Evolutionary conservation across 64 coral and sea anemone species (phyloP).

Genomic region (Trachythela sp.): DNA sequence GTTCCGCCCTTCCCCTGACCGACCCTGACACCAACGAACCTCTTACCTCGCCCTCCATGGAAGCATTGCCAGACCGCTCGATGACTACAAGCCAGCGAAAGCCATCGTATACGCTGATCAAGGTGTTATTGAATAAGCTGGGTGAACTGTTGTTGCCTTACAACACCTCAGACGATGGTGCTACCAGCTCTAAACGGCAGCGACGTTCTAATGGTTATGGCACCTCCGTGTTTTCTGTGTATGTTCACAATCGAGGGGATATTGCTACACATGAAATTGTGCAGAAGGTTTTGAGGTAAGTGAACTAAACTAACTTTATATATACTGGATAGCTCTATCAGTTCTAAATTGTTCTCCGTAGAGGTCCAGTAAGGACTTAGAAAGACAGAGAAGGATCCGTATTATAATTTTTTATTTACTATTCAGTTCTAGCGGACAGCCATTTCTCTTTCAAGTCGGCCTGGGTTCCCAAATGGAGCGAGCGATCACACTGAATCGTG

Average conservation of each 20-base stretch:
- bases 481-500: conserved; percentile 78
- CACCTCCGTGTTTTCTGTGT: conserved; percentile 38
- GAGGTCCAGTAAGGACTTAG: neutral
- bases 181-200: neutral
- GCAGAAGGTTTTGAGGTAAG: conserved; percentile 84
- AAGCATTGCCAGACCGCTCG: neutral
- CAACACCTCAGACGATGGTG: neutral
- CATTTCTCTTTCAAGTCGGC: conserved; percentile 70
- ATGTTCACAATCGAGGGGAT: conserved; percentile 70
- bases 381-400: too few species aligned
- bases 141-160: conserved; percentile 74
- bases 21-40: conserved; percentile 50
- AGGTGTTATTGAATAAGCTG: conserved; percentile 65
- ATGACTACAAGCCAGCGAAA: neutral
- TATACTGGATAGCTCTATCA: too few species aligned
- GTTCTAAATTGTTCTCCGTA: too few species aligned
- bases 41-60: conserved; percentile 49
- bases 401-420: neutral
- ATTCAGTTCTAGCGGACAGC: conserved; percentile 44
- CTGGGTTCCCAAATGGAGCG: conserved; percentile 80
- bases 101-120: conserved; percentile 39
- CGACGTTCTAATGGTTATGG: neutral
- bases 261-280: conserved; percentile 80
- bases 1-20: conserved; percentile 69
- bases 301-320: too few species aligned